phyloP scores from a whole-genome alignment of 1,140 invertebrate species.

The Acyrthosiphon pisum region DNA sequence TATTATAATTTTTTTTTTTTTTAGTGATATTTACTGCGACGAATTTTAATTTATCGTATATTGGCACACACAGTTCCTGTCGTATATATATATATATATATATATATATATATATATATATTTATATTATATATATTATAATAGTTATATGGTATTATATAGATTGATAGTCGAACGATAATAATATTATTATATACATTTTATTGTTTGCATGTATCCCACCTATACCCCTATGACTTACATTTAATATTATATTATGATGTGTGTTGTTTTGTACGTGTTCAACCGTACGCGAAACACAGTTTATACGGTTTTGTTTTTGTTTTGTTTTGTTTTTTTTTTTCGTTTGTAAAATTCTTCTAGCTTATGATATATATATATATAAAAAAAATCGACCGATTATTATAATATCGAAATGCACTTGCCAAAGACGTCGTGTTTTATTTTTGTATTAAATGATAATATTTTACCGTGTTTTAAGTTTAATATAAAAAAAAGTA shows the following conservation, averaged over 20 bases:
- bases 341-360: neutral
- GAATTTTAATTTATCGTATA: slow-evolving; percentile 49
- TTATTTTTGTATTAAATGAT: slow-evolving; percentile 25
- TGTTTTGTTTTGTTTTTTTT: neutral
- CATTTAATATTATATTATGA: neutral
- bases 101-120: neutral
- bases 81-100: neutral
- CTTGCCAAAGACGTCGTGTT: slow-evolving; percentile 42
- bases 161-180: slow-evolving; percentile 12
- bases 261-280: neutral
- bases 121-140: neutral
- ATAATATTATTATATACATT: neutral
- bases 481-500: neutral
- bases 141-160: slow-evolving; percentile 10
- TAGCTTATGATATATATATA: neutral
- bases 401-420: neutral
- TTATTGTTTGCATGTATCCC: slow-evolving; percentile 12
- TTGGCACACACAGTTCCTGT: slow-evolving; percentile 51
- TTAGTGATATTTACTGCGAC: slow-evolving; percentile 27
- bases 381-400: neutral
- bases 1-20: neutral
- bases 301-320: neutral
- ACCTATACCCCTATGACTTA: neutral
- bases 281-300: neutral
- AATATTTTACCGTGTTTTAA: neutral